Conservation (phyloP, 1,140 invertebrate genomes). For the Pseudomyrmex sp. region DNA sequence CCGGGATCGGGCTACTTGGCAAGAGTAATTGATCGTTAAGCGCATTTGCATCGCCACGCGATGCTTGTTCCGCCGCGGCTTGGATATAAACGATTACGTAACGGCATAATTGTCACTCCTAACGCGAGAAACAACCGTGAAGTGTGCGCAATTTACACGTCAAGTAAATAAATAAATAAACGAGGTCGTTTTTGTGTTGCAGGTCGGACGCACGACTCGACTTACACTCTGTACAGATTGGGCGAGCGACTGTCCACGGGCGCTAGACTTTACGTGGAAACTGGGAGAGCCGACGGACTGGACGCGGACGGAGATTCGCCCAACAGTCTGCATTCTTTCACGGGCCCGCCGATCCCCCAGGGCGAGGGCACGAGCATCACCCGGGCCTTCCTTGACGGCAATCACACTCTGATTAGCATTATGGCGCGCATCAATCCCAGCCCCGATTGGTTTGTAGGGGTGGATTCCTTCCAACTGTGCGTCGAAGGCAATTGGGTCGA, state of each 20-base stretch:
- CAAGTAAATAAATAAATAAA: neutral
- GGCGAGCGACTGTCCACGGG: slow-evolving; percentile 90
- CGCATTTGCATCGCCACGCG: slow-evolving; percentile 40
- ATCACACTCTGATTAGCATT: slow-evolving; percentile 95
- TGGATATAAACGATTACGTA: slow-evolving; percentile 32
- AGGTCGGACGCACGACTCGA: slow-evolving; percentile 94
- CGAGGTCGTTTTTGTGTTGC: slow-evolving; percentile 73
- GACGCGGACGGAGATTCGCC: slow-evolving; percentile 86
- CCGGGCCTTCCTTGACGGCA: slow-evolving; percentile 95
- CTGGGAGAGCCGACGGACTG: slow-evolving; percentile 90
- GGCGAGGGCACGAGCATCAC: slow-evolving; percentile 93
- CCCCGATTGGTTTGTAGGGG: slow-evolving; percentile 99
- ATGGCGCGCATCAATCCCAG: slow-evolving; percentile 96
- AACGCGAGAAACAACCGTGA: slow-evolving; percentile 7
- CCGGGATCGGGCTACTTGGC: slow-evolving; percentile 8
- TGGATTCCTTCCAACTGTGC: slow-evolving; percentile 97
- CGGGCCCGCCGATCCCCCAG: slow-evolving; percentile 90
- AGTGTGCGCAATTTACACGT: too few relatives aligned
- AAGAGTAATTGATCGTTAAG: slow-evolving; percentile 53
- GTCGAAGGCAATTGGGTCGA: slow-evolving; percentile 98
- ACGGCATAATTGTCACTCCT: slow-evolving; percentile 12
- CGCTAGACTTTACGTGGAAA: slow-evolving; percentile 93
- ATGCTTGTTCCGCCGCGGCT: slow-evolving; percentile 29
- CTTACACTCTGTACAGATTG: slow-evolving; percentile 92
- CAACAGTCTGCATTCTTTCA: slow-evolving; percentile 90